Base-by-base conservation (phyloP, 2,888 invertebrate genomes). In the Pogonocherus hispidulus region DNA sequence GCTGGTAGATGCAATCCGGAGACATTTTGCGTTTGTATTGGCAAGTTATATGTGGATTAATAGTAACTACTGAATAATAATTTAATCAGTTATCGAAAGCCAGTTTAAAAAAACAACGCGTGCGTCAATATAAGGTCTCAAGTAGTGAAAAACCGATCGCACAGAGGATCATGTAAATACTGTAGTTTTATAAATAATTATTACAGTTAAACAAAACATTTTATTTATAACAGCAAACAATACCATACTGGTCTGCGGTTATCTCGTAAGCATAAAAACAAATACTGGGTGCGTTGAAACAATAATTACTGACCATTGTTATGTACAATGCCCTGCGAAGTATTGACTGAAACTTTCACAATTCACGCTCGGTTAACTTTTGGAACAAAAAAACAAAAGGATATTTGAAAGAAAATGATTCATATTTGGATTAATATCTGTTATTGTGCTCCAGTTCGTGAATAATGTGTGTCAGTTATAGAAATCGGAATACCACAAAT, bases 211-310 rank as follows among this genome's bases (percentile, higher is more conserved):
- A 63, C 56, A 51, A 16, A 54, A 55, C 57, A 20, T 56, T 47
- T 56, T 51, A 52, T 32, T 63, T 63, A 51, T 56, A 57, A 67
- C 63, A 67, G 63, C 57, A 63, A 67, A 67, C 67, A 67, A 59
- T 63, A 52, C 49, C 32, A 54, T 51, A 51, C 11, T 46, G 57
- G 63, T 52, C 46, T 66, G 57, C 49, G 62, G 52, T 67, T 63
- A 44, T 49, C 57, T 47, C 22, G 32, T 41, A 55, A 46, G 23
- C 32, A 63, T 20, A 63, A 20, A 57, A 57, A 66, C 55, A 59
- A 51, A 56, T 23, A 35, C 47, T 49, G 49, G 51, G 56, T 22
- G 57, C 60, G 56, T 62, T 62, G 66, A 27, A 55, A 55, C 41
- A 11, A 49, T 67, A 63, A 67, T 67, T 54, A 67, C 14, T 16